Evolutionary conservation across 2,797 vertebrate species (phyloP).

Genomic region (Neomorphus geoffroyi): DNA sequence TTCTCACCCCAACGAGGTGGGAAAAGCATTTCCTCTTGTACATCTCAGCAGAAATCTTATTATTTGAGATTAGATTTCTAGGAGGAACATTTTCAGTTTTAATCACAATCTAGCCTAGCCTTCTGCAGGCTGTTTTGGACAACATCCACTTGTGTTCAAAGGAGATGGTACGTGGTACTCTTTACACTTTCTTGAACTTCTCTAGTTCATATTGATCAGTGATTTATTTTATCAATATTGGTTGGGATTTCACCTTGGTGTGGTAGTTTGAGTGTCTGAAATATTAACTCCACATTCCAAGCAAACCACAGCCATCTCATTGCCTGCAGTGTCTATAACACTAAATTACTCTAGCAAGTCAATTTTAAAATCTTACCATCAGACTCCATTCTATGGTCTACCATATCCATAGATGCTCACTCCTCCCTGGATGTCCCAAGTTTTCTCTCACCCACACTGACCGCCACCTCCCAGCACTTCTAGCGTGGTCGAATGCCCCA

Average conservation of each 20-base stretch:
- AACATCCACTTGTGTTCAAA: background rate
- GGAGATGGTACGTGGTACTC: background rate
- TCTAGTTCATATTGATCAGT: background rate
- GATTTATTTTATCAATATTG: background rate
- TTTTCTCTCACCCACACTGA: background rate
- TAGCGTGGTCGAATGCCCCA: background rate
- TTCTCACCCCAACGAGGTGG: accelerated
- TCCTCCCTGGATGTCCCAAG: background rate
- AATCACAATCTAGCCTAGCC: background rate
- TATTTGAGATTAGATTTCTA: background rate
- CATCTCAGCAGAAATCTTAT: background rate
- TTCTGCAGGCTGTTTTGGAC: background rate
- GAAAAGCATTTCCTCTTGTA: accelerated
- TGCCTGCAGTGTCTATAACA: background rate
- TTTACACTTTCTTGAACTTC: background rate
- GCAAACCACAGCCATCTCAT: background rate
- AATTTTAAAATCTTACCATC: background rate
- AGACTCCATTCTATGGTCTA: background rate
- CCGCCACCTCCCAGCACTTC: background rate
- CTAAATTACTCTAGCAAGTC: background rate
- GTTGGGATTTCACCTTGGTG: background rate
- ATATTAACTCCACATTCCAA: background rate
- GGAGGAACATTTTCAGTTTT: background rate
- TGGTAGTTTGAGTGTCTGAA: background rate
- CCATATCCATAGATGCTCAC: background rate